phyloP scores from a whole-genome alignment of 2,113 vertebrate species.

The Sinocyclocheilus grahami region DNA sequence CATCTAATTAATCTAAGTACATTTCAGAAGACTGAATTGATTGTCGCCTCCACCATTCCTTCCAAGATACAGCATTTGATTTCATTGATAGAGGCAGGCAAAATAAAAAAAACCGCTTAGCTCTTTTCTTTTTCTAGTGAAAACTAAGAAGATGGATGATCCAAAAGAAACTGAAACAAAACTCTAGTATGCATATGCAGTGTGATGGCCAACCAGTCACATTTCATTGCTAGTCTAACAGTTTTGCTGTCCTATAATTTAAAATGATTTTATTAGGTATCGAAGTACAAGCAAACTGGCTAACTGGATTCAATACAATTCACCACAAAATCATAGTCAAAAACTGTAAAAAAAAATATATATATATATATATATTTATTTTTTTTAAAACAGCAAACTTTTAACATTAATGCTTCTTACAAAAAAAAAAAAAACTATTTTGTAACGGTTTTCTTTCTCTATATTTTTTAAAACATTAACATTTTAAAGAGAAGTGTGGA shows the following conservation, averaged over 20 bases:
- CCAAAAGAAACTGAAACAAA: too few relatives aligned
- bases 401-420: not conserved
- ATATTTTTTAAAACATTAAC: too few relatives aligned
- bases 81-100: constrained; percentile 6
- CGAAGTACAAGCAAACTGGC: not conserved
- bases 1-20: constrained; percentile 33
- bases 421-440: too few relatives aligned
- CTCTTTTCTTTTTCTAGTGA: not conserved
- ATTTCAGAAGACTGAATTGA: not conserved
- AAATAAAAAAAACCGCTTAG: not conserved
- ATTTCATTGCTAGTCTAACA: too few relatives aligned
- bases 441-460: too few relatives aligned
- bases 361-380: too few relatives aligned
- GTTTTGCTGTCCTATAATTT: too few relatives aligned
- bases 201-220: too few relatives aligned
- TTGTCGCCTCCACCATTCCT: not conserved
- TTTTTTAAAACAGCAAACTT: not conserved
- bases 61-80: constrained; percentile 4
- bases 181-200: too few relatives aligned
- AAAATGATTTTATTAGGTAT: too few relatives aligned
- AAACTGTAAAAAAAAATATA: not conserved
- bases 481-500: too few relatives aligned
- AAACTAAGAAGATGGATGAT: too few relatives aligned
- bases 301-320: not conserved
- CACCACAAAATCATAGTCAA: not conserved